Percentiles rank a stretch among this genome's conserved stretches.
phyloP scores from a whole-genome alignment of 2,113 vertebrate genomes.

The Bucco capensis region DNA sequence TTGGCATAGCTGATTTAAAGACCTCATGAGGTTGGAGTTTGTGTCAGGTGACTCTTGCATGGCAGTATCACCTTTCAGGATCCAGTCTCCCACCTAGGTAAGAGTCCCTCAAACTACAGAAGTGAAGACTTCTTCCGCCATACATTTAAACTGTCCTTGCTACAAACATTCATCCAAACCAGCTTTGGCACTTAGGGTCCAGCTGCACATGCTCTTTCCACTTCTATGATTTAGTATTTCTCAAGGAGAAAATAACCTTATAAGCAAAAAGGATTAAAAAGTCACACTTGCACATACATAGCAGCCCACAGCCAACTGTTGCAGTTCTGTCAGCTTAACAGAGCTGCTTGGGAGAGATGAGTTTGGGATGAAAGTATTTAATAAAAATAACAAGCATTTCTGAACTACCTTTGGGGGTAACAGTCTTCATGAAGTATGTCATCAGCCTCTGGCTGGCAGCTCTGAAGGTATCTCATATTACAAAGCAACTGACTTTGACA shows the following conservation, averaged over 20 bases:
- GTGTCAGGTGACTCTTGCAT: rapidly evolving
- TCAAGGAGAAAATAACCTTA: not conserved
- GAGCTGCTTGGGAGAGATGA: not conserved
- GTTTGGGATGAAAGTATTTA: not conserved
- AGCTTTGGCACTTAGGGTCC: not conserved
- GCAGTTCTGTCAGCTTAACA: not conserved
- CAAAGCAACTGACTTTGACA: conserved; percentile 7
- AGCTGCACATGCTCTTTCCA: not conserved
- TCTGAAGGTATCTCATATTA: not conserved
- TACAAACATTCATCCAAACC: not conserved
- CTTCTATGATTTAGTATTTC: not conserved
- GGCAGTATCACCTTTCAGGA: not conserved
- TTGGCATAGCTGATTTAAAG: not conserved
- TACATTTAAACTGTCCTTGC: not conserved
- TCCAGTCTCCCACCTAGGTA: not conserved
- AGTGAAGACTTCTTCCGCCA: not conserved
- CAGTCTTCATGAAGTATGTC: not conserved
- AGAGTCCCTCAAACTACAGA: not conserved
- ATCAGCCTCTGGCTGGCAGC: not conserved
- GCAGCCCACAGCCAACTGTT: not conserved
- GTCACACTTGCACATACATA: not conserved
- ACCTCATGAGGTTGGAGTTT: not conserved
- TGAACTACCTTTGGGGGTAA: conserved; percentile 22
- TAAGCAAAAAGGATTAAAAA: not conserved
- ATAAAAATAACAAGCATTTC: conserved; percentile 13